Conservation (phyloP, 2,797 vertebrate species). For the Hemibagrus guttatus region DNA sequence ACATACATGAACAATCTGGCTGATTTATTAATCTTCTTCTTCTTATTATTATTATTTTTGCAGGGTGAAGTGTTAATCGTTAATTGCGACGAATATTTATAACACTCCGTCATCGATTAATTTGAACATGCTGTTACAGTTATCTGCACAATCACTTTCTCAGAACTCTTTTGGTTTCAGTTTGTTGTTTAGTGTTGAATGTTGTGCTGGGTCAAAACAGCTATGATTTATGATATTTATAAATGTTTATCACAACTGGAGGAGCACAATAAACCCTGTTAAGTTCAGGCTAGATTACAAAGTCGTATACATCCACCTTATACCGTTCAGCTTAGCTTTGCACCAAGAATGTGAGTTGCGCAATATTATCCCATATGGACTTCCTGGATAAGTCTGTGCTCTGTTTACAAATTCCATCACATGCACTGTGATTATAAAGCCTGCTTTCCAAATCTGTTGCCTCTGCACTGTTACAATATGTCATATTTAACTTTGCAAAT, state of each 20-base stretch:
- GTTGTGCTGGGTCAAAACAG: background rate
- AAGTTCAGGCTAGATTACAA: background rate
- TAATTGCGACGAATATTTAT: constrained; percentile 12
- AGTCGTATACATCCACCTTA: background rate
- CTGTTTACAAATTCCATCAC: constrained; percentile 19
- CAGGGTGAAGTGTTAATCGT: constrained; percentile 26
- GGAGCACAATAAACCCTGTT: background rate
- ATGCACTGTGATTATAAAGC: constrained; percentile 11
- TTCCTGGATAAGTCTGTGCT: background rate
- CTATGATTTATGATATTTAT: background rate
- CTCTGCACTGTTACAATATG: background rate
- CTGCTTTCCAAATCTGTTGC: background rate
- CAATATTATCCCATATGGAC: background rate
- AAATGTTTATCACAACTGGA: background rate
- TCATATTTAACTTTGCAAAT: background rate
- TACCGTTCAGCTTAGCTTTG: background rate
- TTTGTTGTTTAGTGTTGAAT: background rate
- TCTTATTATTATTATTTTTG: background rate
- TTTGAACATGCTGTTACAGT: constrained; percentile 26
- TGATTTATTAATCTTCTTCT: background rate
- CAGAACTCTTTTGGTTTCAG: background rate
- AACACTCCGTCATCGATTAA: background rate
- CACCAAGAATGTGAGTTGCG: background rate
- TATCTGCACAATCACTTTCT: background rate
- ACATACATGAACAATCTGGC: constrained; percentile 29